A percentile compares a stretch with the other conserved stretches of the same genome.
These are phyloP conservation scores for Malacoraja senta DNA, from an alignment of 2,797 vertebrate species.

Conservation along the genomic window DNA sequence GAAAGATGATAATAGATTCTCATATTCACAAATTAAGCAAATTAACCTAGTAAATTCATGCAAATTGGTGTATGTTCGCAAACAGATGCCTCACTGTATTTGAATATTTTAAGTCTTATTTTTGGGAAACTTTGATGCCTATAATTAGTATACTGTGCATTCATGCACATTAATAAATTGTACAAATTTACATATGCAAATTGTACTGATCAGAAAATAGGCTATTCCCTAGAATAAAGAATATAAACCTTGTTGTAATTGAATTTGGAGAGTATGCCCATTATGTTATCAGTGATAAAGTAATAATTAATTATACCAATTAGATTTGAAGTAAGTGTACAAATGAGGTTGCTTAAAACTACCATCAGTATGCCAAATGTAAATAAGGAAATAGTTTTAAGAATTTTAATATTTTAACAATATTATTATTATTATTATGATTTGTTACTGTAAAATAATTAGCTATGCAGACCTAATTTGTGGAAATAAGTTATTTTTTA, in stretches of 20 bases:
- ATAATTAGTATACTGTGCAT: slow-evolving; percentile 14
- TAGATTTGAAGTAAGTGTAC: slow-evolving; percentile 8
- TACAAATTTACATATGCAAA: slow-evolving; percentile 33
- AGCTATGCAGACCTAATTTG: background rate
- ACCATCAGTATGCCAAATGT: background rate
- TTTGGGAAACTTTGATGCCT: slow-evolving; percentile 23
- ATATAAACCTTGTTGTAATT: slow-evolving; percentile 2
- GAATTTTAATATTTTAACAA: no score
- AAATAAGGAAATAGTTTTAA: background rate
- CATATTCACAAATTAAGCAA: slow-evolving; percentile 14
- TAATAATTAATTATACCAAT: slow-evolving; percentile 33
- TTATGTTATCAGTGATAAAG: slow-evolving; percentile 30
- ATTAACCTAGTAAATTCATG: background rate
- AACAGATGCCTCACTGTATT: slow-evolving; percentile 11
- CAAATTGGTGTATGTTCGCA: slow-evolving; percentile 11
- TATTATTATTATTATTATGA: background rate
- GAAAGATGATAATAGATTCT: slow-evolving; percentile 9
- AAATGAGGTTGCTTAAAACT: background rate
- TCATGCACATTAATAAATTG: slow-evolving; percentile 6
- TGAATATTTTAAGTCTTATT: background rate
- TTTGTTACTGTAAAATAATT: background rate
- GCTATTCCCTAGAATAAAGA: slow-evolving; percentile 25
- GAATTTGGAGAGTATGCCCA: slow-evolving; percentile 8
- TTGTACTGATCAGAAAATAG: background rate
- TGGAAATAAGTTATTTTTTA: background rate